phyloP scores from a whole-genome alignment of 2,888 invertebrate genomes.

The Lasiommata megera region DNA sequence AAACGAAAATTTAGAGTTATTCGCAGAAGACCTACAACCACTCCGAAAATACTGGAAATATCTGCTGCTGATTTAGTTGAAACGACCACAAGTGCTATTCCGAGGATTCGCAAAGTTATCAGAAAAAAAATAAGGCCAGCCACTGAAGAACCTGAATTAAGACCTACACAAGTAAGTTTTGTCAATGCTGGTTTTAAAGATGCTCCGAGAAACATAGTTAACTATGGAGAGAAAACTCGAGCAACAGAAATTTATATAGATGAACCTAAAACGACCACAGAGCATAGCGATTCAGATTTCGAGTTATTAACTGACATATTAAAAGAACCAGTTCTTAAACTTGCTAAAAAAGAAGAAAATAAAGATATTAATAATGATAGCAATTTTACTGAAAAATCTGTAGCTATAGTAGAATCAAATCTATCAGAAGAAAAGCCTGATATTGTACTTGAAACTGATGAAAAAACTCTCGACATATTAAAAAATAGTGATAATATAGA shows the following conservation, averaged over 20 bases:
- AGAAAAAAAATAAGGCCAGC: constrained; percentile 59
- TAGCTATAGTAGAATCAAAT: constrained; percentile 6
- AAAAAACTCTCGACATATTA: constrained; percentile 48
- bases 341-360: constrained; percentile 16
- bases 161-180: constrained; percentile 49
- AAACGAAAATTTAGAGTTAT: constrained; percentile 61
- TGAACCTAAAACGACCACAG: constrained; percentile 37
- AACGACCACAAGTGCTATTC: constrained; percentile 39
- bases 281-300: constrained; percentile 40
- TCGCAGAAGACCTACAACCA: constrained; percentile 58
- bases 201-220: constrained; percentile 44
- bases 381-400: background rate
- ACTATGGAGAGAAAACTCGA: constrained; percentile 67
- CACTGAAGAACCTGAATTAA: constrained; percentile 51
- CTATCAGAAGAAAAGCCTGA: constrained; percentile 39
- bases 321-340: constrained; percentile 31
- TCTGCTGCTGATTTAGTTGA: constrained; percentile 35
- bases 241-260: constrained; percentile 40
- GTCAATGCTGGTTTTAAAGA: constrained; percentile 45
- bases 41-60: constrained; percentile 40
- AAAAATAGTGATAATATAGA: constrained; percentile 38
- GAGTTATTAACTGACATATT: constrained; percentile 34
- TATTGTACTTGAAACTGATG: constrained; percentile 45
- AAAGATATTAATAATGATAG: constrained; percentile 12
- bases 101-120: constrained; percentile 64